A percentile compares a stretch with the other conserved stretches of the same genome.
Conservation (phyloP, 2,797 vertebrate species). For the Ispidina picta region DNA sequence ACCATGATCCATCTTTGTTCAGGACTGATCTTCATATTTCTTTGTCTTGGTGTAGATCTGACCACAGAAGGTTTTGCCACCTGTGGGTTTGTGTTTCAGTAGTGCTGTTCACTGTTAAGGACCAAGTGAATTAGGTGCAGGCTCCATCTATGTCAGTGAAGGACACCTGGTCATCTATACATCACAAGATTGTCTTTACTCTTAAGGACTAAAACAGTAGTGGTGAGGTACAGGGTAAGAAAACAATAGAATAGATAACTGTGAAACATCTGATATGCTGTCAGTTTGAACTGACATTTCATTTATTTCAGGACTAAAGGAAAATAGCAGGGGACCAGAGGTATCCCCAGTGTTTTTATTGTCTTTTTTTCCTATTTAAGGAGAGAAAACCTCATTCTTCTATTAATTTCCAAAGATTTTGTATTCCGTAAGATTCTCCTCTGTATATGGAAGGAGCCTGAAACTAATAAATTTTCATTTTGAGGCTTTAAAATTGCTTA, state of each 20-base stretch:
- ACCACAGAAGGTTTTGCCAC: not conserved
- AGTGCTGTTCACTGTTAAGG: rapidly evolving
- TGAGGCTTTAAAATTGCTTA: not conserved
- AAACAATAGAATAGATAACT: not conserved
- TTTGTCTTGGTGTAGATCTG: not conserved
- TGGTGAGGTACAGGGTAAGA: not conserved
- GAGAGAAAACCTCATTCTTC: not conserved
- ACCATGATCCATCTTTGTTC: not conserved
- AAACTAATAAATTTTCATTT: not conserved
- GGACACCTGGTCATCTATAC: not conserved
- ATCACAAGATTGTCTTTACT: not conserved
- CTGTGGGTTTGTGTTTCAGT: not conserved
- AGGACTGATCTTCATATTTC: not conserved
- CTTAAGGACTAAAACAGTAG: not conserved
- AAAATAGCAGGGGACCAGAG: not conserved
- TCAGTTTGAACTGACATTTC: not conserved
- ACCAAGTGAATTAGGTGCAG: not conserved
- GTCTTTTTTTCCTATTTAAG: not conserved
- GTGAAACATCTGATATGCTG: not conserved
- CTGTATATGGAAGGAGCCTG: not conserved
- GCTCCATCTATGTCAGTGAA: not conserved
- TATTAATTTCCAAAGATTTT: not conserved
- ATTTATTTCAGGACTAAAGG: not conserved
- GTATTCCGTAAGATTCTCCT: not conserved
- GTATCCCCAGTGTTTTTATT: not conserved